Percentiles rank a stretch among this genome's conserved stretches.
Evolutionary conservation across 2,888 invertebrate genomes (phyloP).

Genomic region (Pyralis farinalis): DNA sequence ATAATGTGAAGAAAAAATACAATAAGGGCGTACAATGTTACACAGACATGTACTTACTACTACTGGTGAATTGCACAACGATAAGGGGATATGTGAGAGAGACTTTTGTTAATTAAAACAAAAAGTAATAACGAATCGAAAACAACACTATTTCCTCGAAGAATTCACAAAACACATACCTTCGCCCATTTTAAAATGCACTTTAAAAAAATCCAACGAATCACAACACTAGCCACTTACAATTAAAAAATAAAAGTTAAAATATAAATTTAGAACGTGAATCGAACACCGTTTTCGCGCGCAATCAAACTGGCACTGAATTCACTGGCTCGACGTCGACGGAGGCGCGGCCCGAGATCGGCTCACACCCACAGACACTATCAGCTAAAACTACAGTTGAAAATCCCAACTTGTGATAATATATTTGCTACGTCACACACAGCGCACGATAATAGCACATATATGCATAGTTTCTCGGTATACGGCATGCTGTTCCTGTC

Average conservation of each 20-base stretch:
- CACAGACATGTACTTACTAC: too few relatives aligned
- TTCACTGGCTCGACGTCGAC: constrained; percentile 16
- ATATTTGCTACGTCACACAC: constrained; percentile 7
- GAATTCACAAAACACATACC: constrained; percentile 26
- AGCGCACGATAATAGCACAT: too few relatives aligned
- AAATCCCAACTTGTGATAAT: constrained; percentile 26
- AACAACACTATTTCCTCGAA: too few relatives aligned
- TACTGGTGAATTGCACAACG: too few relatives aligned
- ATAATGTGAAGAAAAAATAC: too few relatives aligned
- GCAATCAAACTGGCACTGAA: constrained; percentile 37
- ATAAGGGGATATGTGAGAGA: too few relatives aligned
- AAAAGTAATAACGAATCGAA: too few relatives aligned
- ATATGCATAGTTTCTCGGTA: too few relatives aligned
- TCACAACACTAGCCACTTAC: constrained; percentile 18
- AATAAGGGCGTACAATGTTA: too few relatives aligned
- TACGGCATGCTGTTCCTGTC: too few relatives aligned
- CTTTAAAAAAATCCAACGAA: neutral
- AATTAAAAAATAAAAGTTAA: constrained; percentile 21
- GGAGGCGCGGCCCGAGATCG: constrained; percentile 43
- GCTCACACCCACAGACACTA: constrained; percentile 32
- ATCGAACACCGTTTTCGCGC: constrained; percentile 33
- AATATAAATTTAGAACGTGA: constrained; percentile 23
- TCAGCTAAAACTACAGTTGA: neutral
- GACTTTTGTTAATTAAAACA: too few relatives aligned
- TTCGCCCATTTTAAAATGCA: constrained; percentile 29